These are phyloP conservation scores for Calosoma granatense DNA, from an alignment of 1,140 invertebrate species.

Conservation along the genomic window DNA sequence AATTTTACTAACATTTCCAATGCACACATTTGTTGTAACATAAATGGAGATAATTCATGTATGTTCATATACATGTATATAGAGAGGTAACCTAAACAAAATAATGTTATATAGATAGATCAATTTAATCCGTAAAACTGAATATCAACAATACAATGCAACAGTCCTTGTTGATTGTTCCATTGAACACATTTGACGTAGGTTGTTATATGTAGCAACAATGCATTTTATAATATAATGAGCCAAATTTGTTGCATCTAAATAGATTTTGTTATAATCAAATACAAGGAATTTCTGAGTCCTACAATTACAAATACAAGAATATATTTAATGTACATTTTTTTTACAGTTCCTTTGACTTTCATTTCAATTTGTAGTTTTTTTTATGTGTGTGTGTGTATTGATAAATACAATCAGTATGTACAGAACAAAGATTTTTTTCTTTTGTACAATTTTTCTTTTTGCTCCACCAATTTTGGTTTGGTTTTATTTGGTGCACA, in stretches of 20 bases:
- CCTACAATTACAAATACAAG: slow-evolving; percentile 8
- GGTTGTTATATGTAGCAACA: too few relatives aligned
- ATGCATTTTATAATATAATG: neutral
- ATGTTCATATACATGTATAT: too few relatives aligned
- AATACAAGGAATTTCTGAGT: slow-evolving; percentile 2
- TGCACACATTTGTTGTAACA: too few relatives aligned
- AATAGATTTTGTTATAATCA: slow-evolving; percentile 3
- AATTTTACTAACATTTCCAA: too few relatives aligned
- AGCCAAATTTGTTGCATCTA: neutral
- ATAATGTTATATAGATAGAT: too few relatives aligned
- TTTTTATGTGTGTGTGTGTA: too few relatives aligned
- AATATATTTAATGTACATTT: slow-evolving; percentile 8
- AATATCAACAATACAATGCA: too few relatives aligned
- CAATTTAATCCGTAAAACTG: too few relatives aligned
- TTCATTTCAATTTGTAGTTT: neutral
- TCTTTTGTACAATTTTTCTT: neutral
- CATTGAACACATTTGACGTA: slow-evolving; percentile 3
- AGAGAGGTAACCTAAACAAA: too few relatives aligned
- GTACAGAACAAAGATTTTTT: slow-evolving; percentile 5
- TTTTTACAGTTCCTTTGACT: neutral
- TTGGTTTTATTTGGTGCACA: neutral
- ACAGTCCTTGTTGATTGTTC: neutral
- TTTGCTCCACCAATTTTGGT: neutral
- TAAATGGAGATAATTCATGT: too few relatives aligned
- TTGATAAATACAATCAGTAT: slow-evolving; percentile 5